A percentile compares a stretch with the other conserved stretches of the same genome.
These are phyloP conservation scores for Felis catus DNA, from an alignment of 2,113 vertebrate species.

Conservation along the genomic window F.catus_Fca126_mat1.0 CM031413.1:54516501-54517000, in stretches of 20 bases:
- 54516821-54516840: background rate
- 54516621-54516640: slow-evolving; percentile 96
- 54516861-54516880: too few relatives aligned
- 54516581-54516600: background rate
- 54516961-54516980: too few relatives aligned
- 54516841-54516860: background rate
- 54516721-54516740: background rate
- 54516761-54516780: background rate
- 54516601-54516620: slow-evolving; percentile 91
- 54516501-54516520: background rate
- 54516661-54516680: slow-evolving; percentile 95
- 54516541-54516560: background rate
- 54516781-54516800: background rate
- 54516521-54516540: background rate
- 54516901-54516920: too few relatives aligned
- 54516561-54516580: background rate
- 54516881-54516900: too few relatives aligned
- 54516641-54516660: slow-evolving; percentile 96
- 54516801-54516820: background rate
- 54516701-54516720: background rate
- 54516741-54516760: background rate
- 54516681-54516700: slow-evolving; percentile 86
- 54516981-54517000: too few relatives aligned
- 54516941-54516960: too few relatives aligned
- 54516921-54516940: too few relatives aligned